phyloP scores from a whole-genome alignment of 2,888 invertebrate genomes.

The Apodemia zela region DNA sequence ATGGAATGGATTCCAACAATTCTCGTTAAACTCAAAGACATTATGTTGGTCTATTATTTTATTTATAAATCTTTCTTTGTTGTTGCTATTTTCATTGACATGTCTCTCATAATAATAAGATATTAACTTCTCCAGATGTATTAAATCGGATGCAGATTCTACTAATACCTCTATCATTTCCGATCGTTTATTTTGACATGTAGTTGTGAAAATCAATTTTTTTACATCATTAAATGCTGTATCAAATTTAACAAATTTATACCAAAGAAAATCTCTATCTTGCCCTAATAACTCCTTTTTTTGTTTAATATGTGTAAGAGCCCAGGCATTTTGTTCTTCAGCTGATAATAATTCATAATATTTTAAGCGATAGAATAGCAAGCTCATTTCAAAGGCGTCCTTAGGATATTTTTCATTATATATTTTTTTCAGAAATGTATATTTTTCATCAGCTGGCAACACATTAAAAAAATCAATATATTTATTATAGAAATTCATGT shows the following conservation, averaged over 20 bases:
- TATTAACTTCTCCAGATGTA: slow-evolving; percentile 43
- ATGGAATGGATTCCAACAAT: slow-evolving; percentile 48
- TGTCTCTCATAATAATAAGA: slow-evolving; percentile 51
- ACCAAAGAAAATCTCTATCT: slow-evolving; percentile 37
- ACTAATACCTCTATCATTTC: too few relatives aligned
- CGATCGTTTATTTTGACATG: too few relatives aligned
- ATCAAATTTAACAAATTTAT: slow-evolving; percentile 40
- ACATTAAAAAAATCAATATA: slow-evolving; percentile 43
- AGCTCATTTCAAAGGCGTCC: slow-evolving; percentile 43
- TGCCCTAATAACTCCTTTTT: slow-evolving; percentile 43
- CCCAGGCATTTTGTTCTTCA: slow-evolving; percentile 49
- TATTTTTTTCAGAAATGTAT: slow-evolving; percentile 42
- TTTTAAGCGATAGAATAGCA: slow-evolving; percentile 39
- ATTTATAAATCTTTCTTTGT: slow-evolving; percentile 44
- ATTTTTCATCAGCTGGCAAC: slow-evolving; percentile 42
- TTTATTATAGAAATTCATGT: slow-evolving; percentile 34
- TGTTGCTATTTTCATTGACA: slow-evolving; percentile 43
- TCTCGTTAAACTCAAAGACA: slow-evolving; percentile 44
- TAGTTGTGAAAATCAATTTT: too few relatives aligned
- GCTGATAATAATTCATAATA: slow-evolving; percentile 43
- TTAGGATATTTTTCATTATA: slow-evolving; percentile 43
- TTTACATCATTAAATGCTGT: too few relatives aligned
- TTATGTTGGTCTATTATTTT: slow-evolving; percentile 39
- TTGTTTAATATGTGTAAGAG: slow-evolving; percentile 43
- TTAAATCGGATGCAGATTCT: slow-evolving; percentile 35